phyloP scores from a whole-genome alignment of 2,797 vertebrate species.

The Epinephelus malabaricus region DNA sequence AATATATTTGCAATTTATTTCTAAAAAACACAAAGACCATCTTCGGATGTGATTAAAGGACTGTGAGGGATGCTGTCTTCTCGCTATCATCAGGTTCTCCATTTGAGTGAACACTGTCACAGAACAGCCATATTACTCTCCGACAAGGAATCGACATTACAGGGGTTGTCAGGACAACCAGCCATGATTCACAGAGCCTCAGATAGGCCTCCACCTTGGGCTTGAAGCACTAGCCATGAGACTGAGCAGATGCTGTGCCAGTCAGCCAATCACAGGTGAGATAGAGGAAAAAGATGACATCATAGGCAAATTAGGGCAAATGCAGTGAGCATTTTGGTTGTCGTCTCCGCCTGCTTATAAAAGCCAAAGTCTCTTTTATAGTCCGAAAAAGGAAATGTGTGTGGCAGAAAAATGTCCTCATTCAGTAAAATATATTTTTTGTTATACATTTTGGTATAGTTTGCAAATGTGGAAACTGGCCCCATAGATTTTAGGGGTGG shows the following conservation, averaged over 20 bases:
- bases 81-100: slow-evolving; percentile 48
- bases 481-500: too few relatives aligned
- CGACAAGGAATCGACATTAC: slow-evolving; percentile 77
- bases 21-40: not conserved
- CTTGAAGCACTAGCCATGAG: slow-evolving; percentile 89
- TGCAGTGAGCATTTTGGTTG: slow-evolving; percentile 80
- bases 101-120: slow-evolving; percentile 74
- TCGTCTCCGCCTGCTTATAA: slow-evolving; percentile 65
- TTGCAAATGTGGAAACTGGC: too few relatives aligned
- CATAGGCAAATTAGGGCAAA: slow-evolving; percentile 92
- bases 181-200: slow-evolving; percentile 88
- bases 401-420: not conserved
- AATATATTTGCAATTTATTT: slow-evolving; percentile 4
- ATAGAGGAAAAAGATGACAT: slow-evolving; percentile 91
- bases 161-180: slow-evolving; percentile 95
- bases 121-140: slow-evolving; percentile 87
- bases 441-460: too few relatives aligned
- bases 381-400: not conserved
- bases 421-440: too few relatives aligned
- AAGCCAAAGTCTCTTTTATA: not conserved
- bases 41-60: not conserved
- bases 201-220: slow-evolving; percentile 91
- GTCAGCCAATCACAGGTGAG: slow-evolving; percentile 87
- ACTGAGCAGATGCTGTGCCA: slow-evolving; percentile 91
- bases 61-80: not conserved